These are phyloP conservation scores for Tragelaphus strepsiceros DNA, from an alignment of 2,113 vertebrate species.

Conservation along the genomic window DNA sequence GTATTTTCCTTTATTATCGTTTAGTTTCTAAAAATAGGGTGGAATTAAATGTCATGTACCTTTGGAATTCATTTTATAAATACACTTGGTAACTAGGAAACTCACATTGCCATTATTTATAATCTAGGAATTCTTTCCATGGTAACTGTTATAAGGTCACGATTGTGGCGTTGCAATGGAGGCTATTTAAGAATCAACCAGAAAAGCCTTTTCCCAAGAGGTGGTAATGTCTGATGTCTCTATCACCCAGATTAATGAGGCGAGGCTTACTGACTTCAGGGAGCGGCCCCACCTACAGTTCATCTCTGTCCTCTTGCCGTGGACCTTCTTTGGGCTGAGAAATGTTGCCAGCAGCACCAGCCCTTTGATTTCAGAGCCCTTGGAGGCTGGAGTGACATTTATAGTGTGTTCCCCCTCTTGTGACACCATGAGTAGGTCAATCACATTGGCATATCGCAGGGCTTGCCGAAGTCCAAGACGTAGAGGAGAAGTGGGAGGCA, in stretches of 20 bases:
- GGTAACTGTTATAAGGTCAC: constrained; percentile 80
- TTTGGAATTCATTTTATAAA: constrained; percentile 80
- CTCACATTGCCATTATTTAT: constrained; percentile 83
- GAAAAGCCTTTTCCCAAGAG: neutral
- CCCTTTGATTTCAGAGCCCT: neutral
- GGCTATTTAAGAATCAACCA: constrained; percentile 64
- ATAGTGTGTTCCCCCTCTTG: neutral
- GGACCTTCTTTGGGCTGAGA: neutral
- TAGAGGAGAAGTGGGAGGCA: neutral
- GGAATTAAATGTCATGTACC: constrained; percentile 83
- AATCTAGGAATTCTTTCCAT: constrained; percentile 83
- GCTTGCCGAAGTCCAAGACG: neutral
- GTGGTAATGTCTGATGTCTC: neutral
- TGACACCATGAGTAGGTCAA: neutral
- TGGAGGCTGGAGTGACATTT: neutral
- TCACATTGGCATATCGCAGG: neutral
- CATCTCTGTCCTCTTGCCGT: neutral
- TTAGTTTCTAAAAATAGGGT: constrained; percentile 78
- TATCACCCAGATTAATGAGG: neutral
- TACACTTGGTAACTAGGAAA: constrained; percentile 82
- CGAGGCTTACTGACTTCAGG: neutral
- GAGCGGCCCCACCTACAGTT: neutral
- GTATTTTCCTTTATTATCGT: constrained; percentile 77
- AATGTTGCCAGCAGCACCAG: neutral
- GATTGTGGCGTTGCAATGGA: constrained; percentile 66